Evolutionary conservation across 2,797 vertebrate species (phyloP).

Genomic region (Phataginus tricuspis): DNA sequence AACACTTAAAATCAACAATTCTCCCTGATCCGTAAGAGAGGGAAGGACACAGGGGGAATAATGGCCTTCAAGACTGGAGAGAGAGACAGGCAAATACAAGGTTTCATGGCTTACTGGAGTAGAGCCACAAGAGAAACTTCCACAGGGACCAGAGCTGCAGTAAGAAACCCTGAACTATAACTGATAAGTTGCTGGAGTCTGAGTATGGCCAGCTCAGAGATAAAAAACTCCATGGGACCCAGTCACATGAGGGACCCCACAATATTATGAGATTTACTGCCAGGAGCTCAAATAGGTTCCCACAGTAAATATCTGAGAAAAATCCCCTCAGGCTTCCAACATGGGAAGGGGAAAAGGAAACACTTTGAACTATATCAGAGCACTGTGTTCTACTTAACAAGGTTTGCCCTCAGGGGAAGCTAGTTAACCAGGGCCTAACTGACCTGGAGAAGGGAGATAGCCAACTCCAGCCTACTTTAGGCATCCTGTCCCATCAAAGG

Average conservation of each 20-base stretch:
- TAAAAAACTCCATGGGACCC: neutral
- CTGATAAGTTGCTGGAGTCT: neutral
- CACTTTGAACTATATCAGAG: neutral
- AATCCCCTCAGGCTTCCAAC: neutral
- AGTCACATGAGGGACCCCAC: neutral
- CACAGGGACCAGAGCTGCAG: neutral
- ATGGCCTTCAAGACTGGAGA: neutral
- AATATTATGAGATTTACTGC: neutral
- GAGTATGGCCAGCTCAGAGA: neutral
- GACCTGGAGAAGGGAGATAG: neutral
- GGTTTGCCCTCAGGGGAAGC: neutral
- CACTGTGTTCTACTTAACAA: neutral
- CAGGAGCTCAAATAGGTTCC: neutral
- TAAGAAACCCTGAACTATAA: neutral
- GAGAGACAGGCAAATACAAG: neutral
- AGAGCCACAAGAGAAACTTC: neutral
- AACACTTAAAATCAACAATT: neutral
- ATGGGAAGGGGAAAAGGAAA: neutral
- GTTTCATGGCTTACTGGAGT: neutral
- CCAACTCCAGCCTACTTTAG: neutral
- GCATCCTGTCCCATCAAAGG: neutral
- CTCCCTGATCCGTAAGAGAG: neutral
- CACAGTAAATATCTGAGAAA: neutral
- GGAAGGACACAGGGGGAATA: neutral
- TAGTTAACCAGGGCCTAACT: neutral